A percentile compares a stretch with the other conserved stretches of the same genome.
Evolutionary conservation across 2,888 invertebrate species (phyloP).

Genomic region (Apotomis capreana): DNA sequence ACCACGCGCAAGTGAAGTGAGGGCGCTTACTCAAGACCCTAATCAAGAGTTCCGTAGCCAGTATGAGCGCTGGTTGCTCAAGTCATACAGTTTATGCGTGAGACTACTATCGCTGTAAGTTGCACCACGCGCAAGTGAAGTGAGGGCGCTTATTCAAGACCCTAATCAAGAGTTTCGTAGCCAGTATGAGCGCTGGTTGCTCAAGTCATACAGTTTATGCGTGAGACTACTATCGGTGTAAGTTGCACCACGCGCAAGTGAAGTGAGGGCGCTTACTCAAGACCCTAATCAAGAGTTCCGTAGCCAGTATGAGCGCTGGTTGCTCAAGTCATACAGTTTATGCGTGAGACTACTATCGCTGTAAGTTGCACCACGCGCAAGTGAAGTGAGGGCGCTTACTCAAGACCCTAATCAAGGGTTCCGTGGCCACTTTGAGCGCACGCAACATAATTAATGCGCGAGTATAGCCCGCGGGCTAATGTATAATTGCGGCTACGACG

Average conservation of each 20-base stretch:
- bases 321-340: constrained; percentile 5
- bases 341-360: constrained; percentile 4
- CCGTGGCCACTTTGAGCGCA: background rate
- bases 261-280: background rate
- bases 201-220: constrained; percentile 1
- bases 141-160: background rate
- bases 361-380: background rate
- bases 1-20: no score
- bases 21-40: no score
- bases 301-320: background rate
- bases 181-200: background rate
- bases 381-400: background rate
- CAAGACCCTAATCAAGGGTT: constrained; percentile 1
- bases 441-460: constrained; percentile 16
- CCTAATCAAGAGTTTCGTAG: background rate
- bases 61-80: no score
- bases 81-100: no score
- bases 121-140: background rate
- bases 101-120: background rate
- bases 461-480: constrained; percentile 1
- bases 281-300: background rate
- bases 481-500: background rate
- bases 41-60: no score
- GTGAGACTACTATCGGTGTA: background rate
- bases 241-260: background rate